Base-by-base conservation (phyloP, 2,113 vertebrate genomes). In the Tylochromis polylepis region DNA sequence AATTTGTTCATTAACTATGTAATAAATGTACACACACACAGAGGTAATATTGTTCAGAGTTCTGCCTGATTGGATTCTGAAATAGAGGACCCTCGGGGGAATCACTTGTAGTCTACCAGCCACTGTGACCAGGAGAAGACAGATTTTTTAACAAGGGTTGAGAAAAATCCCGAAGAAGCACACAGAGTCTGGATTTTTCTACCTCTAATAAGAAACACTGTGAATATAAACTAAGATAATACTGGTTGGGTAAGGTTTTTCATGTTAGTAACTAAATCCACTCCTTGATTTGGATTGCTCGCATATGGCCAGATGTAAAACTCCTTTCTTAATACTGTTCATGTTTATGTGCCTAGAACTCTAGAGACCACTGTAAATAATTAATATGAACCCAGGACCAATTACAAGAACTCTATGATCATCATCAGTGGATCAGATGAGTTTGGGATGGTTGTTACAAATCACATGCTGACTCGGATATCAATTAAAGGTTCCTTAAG, bases 1-100 rank as follows among this genome's bases (percentile, higher is more conserved):
- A 96, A 96, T 96, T 96, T 96, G 93, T 95, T 96, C 96, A 96
- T 96, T 96, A 96, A 90, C 92, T 93, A 93, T 92, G 94, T 95
- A 95, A 96, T 96, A 96, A 96, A 96, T 94, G 95, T 95, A 94
- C 92, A 92, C 94, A 95, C 94, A 95, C 92, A 95, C 94, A 96
- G 93, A 93, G 90, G 93, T 95, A 95, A 95, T 95, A 96, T 96
- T 96, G 95, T 96, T 96, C 90, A 2, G 82, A 93, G 89, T 95
- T 91, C 84, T 85, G 93, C 84, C 92, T 94, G 95, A 94, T 95
- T 95, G 93, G 94, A 94, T 96, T 95, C 81, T 91, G 94, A 93
- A 94, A 94, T 85, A 84, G 93, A 93, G 89, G 93, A 92, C 85
- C 92, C 95, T 91, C 92, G 2, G 85, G 95, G 92, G 94, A 92